Evolutionary conservation across 2,113 vertebrate genomes (phyloP).

Genomic region (Eudyptes chrysolophus): DNA sequence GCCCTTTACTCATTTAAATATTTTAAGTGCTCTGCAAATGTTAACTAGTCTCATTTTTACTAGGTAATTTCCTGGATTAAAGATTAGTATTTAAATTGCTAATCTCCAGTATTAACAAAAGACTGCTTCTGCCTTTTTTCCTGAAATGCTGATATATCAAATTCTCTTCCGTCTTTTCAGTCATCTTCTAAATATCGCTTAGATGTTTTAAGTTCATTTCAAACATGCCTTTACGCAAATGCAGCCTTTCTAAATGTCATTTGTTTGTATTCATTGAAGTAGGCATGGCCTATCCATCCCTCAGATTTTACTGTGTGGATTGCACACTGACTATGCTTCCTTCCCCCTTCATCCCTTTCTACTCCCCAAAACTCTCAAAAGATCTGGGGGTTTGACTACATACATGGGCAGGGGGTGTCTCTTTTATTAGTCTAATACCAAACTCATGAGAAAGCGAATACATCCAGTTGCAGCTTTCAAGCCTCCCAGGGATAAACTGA

Average conservation of each 20-base stretch:
- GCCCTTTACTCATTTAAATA: not conserved
- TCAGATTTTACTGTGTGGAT: not conserved
- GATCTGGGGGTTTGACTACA: not conserved
- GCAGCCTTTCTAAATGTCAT: not conserved
- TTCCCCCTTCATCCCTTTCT: not conserved
- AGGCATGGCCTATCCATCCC: not conserved
- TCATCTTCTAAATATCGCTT: not conserved
- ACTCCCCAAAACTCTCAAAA: not conserved
- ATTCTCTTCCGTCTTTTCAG: not conserved
- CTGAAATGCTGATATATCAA: not conserved
- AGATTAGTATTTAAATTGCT: conserved; percentile 6
- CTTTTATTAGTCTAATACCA: not conserved
- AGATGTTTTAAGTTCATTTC: not conserved
- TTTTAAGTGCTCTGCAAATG: not conserved
- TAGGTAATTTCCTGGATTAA: not conserved
- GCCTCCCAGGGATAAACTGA: not conserved
- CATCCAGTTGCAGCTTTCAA: not conserved
- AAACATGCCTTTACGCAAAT: not conserved
- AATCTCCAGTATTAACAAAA: not conserved
- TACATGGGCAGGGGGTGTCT: not conserved
- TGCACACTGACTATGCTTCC: not conserved
- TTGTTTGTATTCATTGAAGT: not conserved
- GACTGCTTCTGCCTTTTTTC: not conserved
- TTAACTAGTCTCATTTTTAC: not conserved
- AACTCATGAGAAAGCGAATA: not conserved